These are phyloP conservation scores for Tribolium castaneum DNA, from an alignment of 1,140 invertebrate genomes.

Conservation along the genomic window DNA sequence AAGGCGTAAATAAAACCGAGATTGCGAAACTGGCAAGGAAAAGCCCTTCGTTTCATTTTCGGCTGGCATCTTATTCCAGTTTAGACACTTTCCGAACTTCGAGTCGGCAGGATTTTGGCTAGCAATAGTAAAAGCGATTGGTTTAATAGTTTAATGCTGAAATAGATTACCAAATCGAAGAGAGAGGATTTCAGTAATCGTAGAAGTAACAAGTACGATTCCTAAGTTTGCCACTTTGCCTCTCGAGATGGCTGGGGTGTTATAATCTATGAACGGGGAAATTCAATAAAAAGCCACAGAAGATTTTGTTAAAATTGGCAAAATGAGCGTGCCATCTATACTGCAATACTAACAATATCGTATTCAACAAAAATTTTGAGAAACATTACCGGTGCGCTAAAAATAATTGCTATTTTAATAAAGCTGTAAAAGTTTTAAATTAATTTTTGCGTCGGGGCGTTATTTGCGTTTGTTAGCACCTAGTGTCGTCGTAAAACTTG, in stretches of 20 bases:
- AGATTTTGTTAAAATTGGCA: not conserved
- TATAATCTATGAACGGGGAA: slow-evolving; percentile 2
- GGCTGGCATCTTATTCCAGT: slow-evolving; percentile 25
- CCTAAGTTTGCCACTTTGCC: slow-evolving; percentile 44
- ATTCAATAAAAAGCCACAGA: not conserved
- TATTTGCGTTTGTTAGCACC: too few species aligned
- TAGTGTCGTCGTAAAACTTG: not conserved
- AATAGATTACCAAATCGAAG: slow-evolving; percentile 47
- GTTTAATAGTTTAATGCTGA: slow-evolving; percentile 51
- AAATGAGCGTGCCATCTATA: too few species aligned
- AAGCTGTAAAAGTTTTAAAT: too few species aligned
- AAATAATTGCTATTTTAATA: too few species aligned
- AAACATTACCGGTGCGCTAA: too few species aligned
- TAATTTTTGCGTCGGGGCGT: too few species aligned
- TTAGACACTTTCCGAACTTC: slow-evolving; percentile 16
- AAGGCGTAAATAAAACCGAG: slow-evolving; percentile 3
- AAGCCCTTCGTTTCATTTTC: slow-evolving; percentile 21
- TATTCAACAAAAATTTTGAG: too few species aligned
- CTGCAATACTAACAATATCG: too few species aligned
- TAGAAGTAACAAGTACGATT: slow-evolving; percentile 47
- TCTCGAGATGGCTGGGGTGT: slow-evolving; percentile 16
- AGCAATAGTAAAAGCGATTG: slow-evolving; percentile 40
- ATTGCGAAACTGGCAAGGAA: slow-evolving; percentile 17
- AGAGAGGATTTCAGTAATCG: slow-evolving; percentile 47
- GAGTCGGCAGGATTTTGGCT: slow-evolving; percentile 24